These are phyloP conservation scores for Sialis fuliginosa DNA, from an alignment of 2,888 invertebrate genomes.

Conservation along the genomic window DNA sequence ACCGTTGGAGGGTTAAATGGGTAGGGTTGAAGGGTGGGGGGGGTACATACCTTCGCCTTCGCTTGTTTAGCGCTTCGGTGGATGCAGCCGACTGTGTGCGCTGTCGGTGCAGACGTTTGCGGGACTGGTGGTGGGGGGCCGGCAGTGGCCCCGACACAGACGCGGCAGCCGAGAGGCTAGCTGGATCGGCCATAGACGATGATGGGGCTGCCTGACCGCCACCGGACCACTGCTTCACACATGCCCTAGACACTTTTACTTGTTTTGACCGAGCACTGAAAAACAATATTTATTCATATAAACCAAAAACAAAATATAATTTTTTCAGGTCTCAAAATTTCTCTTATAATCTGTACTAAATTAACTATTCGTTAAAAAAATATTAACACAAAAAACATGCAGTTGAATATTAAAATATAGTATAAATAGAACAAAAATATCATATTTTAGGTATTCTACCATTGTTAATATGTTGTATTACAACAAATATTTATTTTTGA, in stretches of 20 bases:
- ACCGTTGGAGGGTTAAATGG: no score
- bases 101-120: conserved; percentile 22
- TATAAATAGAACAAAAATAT: no score
- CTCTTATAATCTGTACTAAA: no score
- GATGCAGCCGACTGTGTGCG: conserved; percentile 24
- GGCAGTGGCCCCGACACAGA: conserved; percentile 29
- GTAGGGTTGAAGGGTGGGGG: not conserved
- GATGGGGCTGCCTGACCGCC: conserved; percentile 55
- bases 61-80: conserved; percentile 30
- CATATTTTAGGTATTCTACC: no score
- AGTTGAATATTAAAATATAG: no score
- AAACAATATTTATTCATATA: not conserved
- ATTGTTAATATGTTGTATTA: no score
- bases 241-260: conserved; percentile 18
- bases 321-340: no score
- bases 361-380: no score
- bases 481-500: no score
- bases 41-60: conserved; percentile 8
- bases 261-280: not conserved
- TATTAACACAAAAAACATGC: no score
- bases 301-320: no score
- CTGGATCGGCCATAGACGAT: conserved; percentile 86
- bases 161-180: conserved; percentile 46
- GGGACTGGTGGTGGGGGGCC: conserved; percentile 36
- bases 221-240: conserved; percentile 27